A percentile compares a stretch with the other conserved stretches of the same genome.
Conservation (phyloP, 1,140 invertebrate genomes). For the Uloborus diversus region DNA sequence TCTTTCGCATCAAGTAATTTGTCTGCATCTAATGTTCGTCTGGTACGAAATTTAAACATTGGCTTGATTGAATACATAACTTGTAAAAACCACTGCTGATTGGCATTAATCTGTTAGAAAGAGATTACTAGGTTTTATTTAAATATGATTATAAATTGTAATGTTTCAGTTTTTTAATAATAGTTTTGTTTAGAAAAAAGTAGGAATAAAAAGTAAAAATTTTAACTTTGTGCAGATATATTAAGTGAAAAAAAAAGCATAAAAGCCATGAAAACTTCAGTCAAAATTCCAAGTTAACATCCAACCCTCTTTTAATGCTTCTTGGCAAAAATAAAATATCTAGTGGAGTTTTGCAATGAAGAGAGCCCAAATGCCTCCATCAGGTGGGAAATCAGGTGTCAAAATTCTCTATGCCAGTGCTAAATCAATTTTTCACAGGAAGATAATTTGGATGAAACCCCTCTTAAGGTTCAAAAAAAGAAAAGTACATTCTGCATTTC, state of each 20-base stretch:
- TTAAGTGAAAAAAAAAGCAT: background rate
- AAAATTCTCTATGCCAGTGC: too few species aligned
- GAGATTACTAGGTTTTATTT: background rate
- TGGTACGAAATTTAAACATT: background rate
- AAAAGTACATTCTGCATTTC: too few species aligned
- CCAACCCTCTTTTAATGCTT: too few species aligned
- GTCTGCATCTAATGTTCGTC: slow-evolving; percentile 1
- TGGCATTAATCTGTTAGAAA: slow-evolving; percentile 31
- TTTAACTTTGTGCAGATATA: background rate
- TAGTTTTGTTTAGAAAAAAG: background rate
- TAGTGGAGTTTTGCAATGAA: too few species aligned
- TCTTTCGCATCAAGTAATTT: background rate
- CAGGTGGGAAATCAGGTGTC: too few species aligned
- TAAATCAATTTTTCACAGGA: too few species aligned
- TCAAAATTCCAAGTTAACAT: too few species aligned
- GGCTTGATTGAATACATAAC: slow-evolving; percentile 28
- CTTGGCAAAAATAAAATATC: too few species aligned
- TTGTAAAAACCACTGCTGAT: slow-evolving; percentile 41
- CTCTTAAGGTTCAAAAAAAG: too few species aligned
- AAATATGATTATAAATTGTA: background rate
- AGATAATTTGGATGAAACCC: too few species aligned
- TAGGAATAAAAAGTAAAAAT: background rate
- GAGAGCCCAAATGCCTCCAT: too few species aligned
- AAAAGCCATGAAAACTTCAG: too few species aligned
- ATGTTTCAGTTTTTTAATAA: background rate